Conservation (phyloP, 2,888 invertebrate species). For the Phengaris arion region DNA sequence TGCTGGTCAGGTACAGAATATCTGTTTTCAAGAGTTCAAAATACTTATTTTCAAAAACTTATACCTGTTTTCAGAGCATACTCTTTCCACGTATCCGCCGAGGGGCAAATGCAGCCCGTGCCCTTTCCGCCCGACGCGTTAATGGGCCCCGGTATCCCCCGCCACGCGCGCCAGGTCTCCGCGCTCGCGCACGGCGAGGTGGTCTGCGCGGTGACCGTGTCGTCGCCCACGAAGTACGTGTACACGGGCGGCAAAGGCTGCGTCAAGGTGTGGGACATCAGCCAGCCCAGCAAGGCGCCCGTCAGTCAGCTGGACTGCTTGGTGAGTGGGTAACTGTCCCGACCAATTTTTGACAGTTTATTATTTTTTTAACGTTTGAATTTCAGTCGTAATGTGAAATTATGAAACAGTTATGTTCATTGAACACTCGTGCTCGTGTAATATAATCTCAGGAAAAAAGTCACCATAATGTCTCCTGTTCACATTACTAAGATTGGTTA, state of each 20-base stretch:
- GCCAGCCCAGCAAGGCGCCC: slow-evolving; percentile 92
- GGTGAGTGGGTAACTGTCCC: slow-evolving; percentile 82
- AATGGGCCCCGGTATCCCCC: slow-evolving; percentile 94
- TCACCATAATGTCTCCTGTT: no score
- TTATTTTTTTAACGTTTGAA: background rate
- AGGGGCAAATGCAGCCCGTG: slow-evolving; percentile 94
- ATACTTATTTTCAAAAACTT: no score
- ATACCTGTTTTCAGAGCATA: slow-evolving; percentile 84
- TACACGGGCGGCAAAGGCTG: slow-evolving; percentile 98
- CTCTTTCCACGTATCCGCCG: slow-evolving; percentile 95
- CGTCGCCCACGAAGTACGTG: slow-evolving; percentile 94
- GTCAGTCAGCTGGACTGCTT: slow-evolving; percentile 95
- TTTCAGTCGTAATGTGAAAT: no score
- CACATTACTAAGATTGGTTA: background rate
- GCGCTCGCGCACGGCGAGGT: slow-evolving; percentile 97
- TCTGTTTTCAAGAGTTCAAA: no score
- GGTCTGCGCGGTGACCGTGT: slow-evolving; percentile 97
- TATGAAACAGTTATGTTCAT: no score
- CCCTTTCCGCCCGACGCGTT: slow-evolving; percentile 97
- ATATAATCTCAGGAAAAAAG: no score
- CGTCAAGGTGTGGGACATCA: slow-evolving; percentile 98
- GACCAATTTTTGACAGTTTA: slow-evolving; percentile 29
- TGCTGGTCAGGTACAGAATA: no score
- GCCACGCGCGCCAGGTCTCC: slow-evolving; percentile 92
- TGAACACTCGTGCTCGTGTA: no score